phyloP scores from a whole-genome alignment of 2,888 invertebrate genomes.

The Phragmatobia fuliginosa region DNA sequence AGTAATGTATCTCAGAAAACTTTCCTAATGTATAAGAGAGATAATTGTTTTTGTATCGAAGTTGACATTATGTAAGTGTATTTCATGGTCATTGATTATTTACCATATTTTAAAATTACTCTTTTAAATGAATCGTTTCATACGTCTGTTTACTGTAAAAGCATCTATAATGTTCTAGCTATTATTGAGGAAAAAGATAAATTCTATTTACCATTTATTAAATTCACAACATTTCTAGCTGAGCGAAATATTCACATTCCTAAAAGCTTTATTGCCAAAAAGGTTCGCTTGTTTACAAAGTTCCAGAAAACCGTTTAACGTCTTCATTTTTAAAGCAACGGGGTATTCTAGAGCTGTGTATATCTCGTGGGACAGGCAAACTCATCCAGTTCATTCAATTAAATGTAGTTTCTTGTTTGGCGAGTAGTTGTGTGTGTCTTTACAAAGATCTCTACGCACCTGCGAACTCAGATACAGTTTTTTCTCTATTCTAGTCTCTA shows the following conservation, averaged over 20 bases:
- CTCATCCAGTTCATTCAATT: slow-evolving; percentile 63
- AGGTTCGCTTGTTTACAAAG: slow-evolving; percentile 64
- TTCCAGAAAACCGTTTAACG: slow-evolving; percentile 51
- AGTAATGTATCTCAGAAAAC: not conserved
- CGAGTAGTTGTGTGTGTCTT: not conserved
- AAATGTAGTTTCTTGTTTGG: slow-evolving; percentile 46
- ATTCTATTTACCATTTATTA: slow-evolving; percentile 55
- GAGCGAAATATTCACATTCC: slow-evolving; percentile 62
- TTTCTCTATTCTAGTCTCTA: no score
- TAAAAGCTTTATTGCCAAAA: slow-evolving; percentile 66
- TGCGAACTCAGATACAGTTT: not conserved
- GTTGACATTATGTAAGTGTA: not conserved
- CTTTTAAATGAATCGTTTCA: not conserved
- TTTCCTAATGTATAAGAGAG: not conserved
- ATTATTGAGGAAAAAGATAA: slow-evolving; percentile 27
- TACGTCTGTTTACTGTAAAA: not conserved
- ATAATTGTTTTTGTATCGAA: not conserved
- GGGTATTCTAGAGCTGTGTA: slow-evolving; percentile 43
- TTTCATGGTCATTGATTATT: not conserved
- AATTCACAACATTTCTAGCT: slow-evolving; percentile 60
- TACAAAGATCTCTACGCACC: not conserved
- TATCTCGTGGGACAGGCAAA: slow-evolving; percentile 51
- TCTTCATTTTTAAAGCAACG: slow-evolving; percentile 70
- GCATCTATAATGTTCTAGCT: not conserved
- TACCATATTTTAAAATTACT: not conserved